Evolutionary conservation across 2,113 vertebrate species (phyloP).

Genomic region (Zosterops hypoxanthus): DNA sequence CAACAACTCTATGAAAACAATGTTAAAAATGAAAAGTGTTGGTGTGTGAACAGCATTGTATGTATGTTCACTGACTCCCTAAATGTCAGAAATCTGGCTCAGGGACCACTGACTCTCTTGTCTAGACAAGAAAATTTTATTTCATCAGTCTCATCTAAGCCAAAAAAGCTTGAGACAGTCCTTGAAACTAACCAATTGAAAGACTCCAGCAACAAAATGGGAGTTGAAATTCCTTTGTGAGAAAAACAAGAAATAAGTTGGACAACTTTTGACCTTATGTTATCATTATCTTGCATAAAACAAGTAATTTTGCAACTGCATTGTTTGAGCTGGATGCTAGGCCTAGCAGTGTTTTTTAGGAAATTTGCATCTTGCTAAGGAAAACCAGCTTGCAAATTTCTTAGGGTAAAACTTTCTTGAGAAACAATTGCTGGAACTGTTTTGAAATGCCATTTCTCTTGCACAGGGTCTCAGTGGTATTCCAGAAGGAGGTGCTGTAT

Average conservation of each 20-base stretch:
- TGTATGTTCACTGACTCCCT: background rate
- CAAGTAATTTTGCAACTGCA: constrained; percentile 4
- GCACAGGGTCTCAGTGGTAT: background rate
- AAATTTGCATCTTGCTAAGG: background rate
- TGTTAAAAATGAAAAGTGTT: background rate
- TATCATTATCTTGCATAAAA: constrained; percentile 23
- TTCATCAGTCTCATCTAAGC: background rate
- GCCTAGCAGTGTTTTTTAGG: background rate
- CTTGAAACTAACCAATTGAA: background rate
- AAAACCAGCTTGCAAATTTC: background rate
- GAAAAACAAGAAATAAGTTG: background rate
- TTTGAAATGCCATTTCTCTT: background rate
- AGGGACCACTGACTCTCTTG: background rate
- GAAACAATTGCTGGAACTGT: background rate
- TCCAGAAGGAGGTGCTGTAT: background rate
- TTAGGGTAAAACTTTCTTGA: background rate
- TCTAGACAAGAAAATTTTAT: background rate
- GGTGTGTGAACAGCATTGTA: background rate
- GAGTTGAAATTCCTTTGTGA: background rate
- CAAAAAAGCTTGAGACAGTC: background rate
- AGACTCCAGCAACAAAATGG: background rate
- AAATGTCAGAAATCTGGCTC: background rate
- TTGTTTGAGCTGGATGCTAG: background rate
- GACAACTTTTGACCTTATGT: background rate
- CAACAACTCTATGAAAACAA: background rate